A percentile compares a stretch with the other conserved stretches of the same genome.
These are phyloP conservation scores for Seladonia tumulorum DNA, from an alignment of 2,888 invertebrate species.

Conservation along the genomic window DNA sequence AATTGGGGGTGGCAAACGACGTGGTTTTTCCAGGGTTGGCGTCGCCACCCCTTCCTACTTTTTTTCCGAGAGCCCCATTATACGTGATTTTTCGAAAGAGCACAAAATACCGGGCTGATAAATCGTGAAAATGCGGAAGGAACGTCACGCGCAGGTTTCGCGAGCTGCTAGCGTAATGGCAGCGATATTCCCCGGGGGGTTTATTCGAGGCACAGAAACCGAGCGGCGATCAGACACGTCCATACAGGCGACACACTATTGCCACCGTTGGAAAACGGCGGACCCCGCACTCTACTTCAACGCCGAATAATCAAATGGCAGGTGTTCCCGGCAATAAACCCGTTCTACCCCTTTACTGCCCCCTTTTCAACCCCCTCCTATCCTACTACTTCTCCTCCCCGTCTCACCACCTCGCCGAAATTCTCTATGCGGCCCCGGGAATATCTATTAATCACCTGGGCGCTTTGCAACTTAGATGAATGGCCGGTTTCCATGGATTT, in stretches of 20 bases:
- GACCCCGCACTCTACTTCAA: conserved; percentile 26
- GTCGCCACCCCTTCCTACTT: not conserved
- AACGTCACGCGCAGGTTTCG: conserved; percentile 47
- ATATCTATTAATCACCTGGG: conserved; percentile 25
- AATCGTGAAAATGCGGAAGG: conserved; percentile 31
- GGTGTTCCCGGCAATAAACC: conserved; percentile 44
- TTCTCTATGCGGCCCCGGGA: not conserved
- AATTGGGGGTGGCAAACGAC: not conserved
- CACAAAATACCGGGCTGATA: conserved; percentile 37
- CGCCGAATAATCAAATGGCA: conserved; percentile 51
- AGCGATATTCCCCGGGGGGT: conserved; percentile 43
- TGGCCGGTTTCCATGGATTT: not conserved
- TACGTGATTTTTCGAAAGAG: conserved; percentile 18
- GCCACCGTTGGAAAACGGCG: conserved; percentile 30
- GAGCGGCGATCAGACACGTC: conserved; percentile 44
- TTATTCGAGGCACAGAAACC: conserved; percentile 49
- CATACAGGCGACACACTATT: conserved; percentile 30
- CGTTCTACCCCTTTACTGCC: not conserved
- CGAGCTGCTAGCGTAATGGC: conserved; percentile 45
- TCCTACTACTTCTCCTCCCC: not conserved
- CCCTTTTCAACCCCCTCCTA: not conserved
- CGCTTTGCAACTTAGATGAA: not conserved
- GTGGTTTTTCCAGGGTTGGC: not conserved
- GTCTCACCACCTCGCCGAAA: not conserved
- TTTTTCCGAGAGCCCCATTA: conserved; percentile 1